phyloP scores from a whole-genome alignment of 2,797 vertebrate genomes.

The Salmo trutta region DNA sequence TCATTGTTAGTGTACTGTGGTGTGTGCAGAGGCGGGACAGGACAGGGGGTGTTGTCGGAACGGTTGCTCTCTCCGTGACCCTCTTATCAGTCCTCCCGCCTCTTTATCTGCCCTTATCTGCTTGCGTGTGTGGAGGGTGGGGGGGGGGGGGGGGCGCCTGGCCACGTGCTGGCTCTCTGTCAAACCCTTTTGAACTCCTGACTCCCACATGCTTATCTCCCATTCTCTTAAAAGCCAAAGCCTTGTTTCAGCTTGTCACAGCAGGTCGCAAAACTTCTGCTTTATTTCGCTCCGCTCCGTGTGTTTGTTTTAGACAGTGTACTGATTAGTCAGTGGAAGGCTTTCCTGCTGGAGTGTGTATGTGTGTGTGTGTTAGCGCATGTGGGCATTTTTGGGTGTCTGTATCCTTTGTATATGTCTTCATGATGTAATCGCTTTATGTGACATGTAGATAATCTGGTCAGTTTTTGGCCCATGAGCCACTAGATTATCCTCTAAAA shows the following conservation, averaged over 20 bases:
- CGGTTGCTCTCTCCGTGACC: conserved; percentile 40
- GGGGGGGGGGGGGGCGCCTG: too few species aligned
- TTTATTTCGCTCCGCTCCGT: background rate
- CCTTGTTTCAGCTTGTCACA: conserved; percentile 30
- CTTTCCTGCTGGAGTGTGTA: background rate
- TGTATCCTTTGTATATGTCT: too few species aligned
- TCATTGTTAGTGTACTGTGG: too few species aligned
- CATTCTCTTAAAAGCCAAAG: conserved; percentile 42
- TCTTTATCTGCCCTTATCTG: conserved; percentile 57
- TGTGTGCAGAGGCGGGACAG: too few species aligned
- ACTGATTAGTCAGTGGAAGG: background rate
- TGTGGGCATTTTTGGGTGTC: background rate
- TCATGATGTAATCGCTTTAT: too few species aligned
- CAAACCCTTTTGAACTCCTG: conserved; percentile 38
- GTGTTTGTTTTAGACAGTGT: conserved; percentile 16
- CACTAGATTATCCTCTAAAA: background rate
- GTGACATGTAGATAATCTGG: background rate
- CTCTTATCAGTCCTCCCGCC: conserved; percentile 49
- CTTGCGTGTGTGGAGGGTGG: conserved; percentile 26
- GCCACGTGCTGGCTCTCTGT: conserved; percentile 33
- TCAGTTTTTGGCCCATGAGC: background rate
- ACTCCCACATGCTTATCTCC: conserved; percentile 46
- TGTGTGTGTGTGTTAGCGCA: background rate
- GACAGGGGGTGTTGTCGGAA: too few species aligned
- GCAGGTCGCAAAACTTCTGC: conserved; percentile 11